Evolutionary conservation across 2,113 vertebrate species (phyloP).

Genomic region (Nibea albiflora): DNA sequence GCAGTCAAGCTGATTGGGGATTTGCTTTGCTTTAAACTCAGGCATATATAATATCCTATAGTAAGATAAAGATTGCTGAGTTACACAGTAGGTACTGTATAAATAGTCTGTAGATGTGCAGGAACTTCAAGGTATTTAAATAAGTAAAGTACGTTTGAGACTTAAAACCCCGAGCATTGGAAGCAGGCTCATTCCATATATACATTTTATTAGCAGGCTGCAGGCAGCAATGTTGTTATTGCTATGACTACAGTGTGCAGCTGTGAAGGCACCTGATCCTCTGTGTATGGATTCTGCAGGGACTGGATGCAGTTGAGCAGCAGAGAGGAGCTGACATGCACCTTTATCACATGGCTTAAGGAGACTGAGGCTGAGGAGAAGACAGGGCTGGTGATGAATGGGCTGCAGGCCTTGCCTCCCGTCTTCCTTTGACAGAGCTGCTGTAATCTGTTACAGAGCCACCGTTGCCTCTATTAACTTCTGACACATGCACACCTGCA

Average conservation of each 20-base stretch:
- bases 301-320: slow-evolving; percentile 79
- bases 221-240: slow-evolving; percentile 38
- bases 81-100: slow-evolving; percentile 30
- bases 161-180: slow-evolving; percentile 30
- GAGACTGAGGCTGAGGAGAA: slow-evolving; percentile 76
- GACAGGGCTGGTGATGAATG: slow-evolving; percentile 82
- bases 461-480: slow-evolving; percentile 81
- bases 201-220: slow-evolving; percentile 28
- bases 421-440: slow-evolving; percentile 80
- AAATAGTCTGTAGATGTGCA: slow-evolving; percentile 44
- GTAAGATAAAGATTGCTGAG: slow-evolving; percentile 46
- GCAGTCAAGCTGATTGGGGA: slow-evolving; percentile 70
- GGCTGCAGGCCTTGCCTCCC: slow-evolving; percentile 77
- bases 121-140: slow-evolving; percentile 29
- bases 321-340: slow-evolving; percentile 80
- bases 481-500: slow-evolving; percentile 75
- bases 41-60: slow-evolving; percentile 69
- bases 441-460: slow-evolving; percentile 84
- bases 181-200: slow-evolving; percentile 26
- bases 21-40: slow-evolving; percentile 73
- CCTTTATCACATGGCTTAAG: slow-evolving; percentile 84
- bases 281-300: slow-evolving; percentile 74
- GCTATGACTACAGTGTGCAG: slow-evolving; percentile 49
- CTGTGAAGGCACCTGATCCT: slow-evolving; percentile 56
- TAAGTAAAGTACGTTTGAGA: slow-evolving; percentile 24